phyloP scores from a whole-genome alignment of 2,888 invertebrate species.

The Calameuta pallipes region DNA sequence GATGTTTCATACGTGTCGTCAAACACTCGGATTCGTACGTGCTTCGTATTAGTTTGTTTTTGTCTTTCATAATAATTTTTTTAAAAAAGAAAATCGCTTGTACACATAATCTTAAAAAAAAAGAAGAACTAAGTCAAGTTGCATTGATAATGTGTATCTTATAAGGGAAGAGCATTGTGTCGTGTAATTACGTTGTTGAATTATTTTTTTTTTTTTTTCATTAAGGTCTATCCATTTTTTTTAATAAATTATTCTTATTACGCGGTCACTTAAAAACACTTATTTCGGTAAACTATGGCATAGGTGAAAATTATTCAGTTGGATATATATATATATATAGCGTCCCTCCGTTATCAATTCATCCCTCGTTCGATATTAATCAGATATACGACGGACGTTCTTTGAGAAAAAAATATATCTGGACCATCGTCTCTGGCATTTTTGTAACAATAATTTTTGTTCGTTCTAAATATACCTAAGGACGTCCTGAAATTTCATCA shows the following conservation, averaged over 20 bases:
- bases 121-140: not conserved
- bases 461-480: not conserved
- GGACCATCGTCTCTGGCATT: not conserved
- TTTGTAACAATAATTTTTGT: not conserved
- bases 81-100: not conserved
- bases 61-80: not conserved
- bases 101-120: not conserved
- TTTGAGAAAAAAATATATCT: not conserved
- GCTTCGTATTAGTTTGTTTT: not conserved
- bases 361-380: not conserved
- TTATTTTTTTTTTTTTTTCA: not conserved
- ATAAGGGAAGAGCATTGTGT: not conserved
- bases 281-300: no score
- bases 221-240: not conserved
- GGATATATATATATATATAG: no score
- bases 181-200: not conserved
- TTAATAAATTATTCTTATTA: not conserved
- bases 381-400: not conserved
- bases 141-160: not conserved
- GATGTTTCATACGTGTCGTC: not conserved
- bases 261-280: no score
- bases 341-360: not conserved
- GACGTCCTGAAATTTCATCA: not conserved
- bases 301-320: no score
- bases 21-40: not conserved